phyloP scores from a whole-genome alignment of 2,888 invertebrate genomes.

The Caenorhabditis sp. region DNA sequence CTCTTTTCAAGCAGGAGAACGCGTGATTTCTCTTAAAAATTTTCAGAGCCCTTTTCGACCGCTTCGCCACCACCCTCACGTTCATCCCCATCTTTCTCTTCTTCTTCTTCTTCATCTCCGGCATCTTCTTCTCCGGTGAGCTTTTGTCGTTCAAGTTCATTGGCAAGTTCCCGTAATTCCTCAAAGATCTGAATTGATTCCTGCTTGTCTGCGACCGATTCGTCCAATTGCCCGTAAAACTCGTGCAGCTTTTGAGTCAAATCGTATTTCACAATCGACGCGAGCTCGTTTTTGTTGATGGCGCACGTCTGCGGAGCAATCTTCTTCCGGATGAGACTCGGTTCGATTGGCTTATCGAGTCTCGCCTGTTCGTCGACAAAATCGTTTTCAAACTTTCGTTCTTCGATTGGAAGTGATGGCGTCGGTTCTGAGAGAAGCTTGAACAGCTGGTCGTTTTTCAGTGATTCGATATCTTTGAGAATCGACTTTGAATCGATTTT shows the following conservation, averaged over 20 bases:
- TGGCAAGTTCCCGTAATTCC: conserved; percentile 44
- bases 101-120: background rate
- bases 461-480: conserved; percentile 49
- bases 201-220: conserved; percentile 22
- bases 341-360: conserved; percentile 53
- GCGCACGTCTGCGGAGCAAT: conserved; percentile 69
- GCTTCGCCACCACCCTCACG: conserved; percentile 5
- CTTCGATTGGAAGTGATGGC: background rate
- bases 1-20: conserved; percentile 24
- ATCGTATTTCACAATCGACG: conserved; percentile 64
- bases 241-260: conserved; percentile 57
- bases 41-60: conserved; percentile 1
- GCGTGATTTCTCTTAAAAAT: conserved; percentile 17
- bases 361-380: conserved; percentile 52
- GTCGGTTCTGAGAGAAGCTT: conserved; percentile 30
- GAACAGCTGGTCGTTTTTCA: conserved; percentile 56
- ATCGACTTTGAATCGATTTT: conserved; percentile 52
- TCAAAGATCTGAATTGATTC: conserved; percentile 36
- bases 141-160: conserved; percentile 29
- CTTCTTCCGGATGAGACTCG: conserved; percentile 59
- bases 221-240: conserved; percentile 43
- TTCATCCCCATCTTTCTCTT: conserved; percentile 1
- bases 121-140: conserved; percentile 16
- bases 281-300: conserved; percentile 62
- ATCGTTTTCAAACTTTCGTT: conserved; percentile 63